These are phyloP conservation scores for Caenorhabditis afra DNA, from an alignment of 2,888 invertebrate genomes.

Conservation along the genomic window DNA sequence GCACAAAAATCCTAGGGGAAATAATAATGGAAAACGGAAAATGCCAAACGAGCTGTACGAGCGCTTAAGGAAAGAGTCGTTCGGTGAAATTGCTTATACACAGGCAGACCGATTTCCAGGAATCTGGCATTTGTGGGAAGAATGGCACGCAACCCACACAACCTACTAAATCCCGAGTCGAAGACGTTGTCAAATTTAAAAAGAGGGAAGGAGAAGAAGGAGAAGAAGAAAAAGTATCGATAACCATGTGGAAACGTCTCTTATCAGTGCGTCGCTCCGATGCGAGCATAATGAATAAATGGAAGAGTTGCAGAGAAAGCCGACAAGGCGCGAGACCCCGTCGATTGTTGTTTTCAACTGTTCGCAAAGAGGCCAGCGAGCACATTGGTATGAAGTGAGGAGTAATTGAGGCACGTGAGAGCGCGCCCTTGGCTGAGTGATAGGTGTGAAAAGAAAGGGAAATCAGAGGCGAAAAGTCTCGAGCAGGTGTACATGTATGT, in stretches of 20 bases:
- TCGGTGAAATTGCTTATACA: no score
- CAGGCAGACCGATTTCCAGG: no score
- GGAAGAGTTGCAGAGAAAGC: constrained; percentile 13
- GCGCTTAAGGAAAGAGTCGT: no score
- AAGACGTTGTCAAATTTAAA: neutral
- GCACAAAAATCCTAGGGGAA: no score
- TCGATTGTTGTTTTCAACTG: constrained; percentile 29
- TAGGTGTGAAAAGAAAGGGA: neutral
- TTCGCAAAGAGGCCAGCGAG: constrained; percentile 36
- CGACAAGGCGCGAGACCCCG: constrained; percentile 3
- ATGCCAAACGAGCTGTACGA: no score
- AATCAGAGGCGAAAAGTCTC: constrained; percentile 1
- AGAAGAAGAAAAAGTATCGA: constrained; percentile 20
- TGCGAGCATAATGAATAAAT: neutral
- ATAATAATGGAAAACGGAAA: no score
- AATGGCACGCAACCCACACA: no score
- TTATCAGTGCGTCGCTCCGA: constrained; percentile 13
- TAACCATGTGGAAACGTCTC: constrained; percentile 17
- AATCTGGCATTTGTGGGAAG: no score
- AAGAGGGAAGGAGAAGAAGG: constrained; percentile 1
- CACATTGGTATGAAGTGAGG: constrained; percentile 9
- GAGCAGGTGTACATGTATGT: constrained; percentile 1
- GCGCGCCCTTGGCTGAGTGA: no score
- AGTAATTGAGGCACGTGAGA: neutral
- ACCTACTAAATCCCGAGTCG: neutral